These are phyloP conservation scores for Phalacrocorax carbo DNA, from an alignment of 2,113 vertebrate genomes.

Conservation along the genomic window DNA sequence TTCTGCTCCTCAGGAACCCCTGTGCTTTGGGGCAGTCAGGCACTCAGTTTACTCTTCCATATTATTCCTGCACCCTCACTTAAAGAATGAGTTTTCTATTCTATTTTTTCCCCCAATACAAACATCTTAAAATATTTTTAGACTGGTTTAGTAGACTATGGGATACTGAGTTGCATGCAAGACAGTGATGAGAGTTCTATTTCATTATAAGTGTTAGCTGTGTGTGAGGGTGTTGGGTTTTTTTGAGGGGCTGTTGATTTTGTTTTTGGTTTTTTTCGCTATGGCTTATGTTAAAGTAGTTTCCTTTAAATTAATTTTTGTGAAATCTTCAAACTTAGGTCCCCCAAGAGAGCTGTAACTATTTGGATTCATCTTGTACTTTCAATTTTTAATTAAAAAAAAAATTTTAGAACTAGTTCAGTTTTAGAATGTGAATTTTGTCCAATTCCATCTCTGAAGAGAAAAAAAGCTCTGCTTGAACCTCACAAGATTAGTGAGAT, in stretches of 20 bases:
- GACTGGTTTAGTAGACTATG: not conserved
- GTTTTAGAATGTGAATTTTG: not conserved
- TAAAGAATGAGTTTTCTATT: not conserved
- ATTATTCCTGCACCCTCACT: not conserved
- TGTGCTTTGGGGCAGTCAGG: not conserved
- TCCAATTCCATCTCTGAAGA: not conserved
- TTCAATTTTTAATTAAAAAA: not conserved
- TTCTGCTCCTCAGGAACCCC: not conserved
- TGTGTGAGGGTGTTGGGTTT: too few relatives aligned
- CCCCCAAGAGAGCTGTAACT: not conserved
- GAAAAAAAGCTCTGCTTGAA: not conserved
- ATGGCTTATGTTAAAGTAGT: not conserved
- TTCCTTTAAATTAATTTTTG: not conserved
- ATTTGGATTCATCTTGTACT: not conserved
- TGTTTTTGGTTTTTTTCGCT: not conserved
- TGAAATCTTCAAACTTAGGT: not conserved
- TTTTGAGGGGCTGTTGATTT: not conserved
- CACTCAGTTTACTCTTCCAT: not conserved
- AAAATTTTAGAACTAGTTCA: not conserved
- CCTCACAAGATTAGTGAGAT: not conserved
- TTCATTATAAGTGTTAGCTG: not conserved
- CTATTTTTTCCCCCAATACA: not conserved
- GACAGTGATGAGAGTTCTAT: not conserved
- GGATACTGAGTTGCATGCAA: not conserved
- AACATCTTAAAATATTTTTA: not conserved